Base-by-base conservation (phyloP, 2,113 vertebrate species). In the Centropus bengalensis region DNA sequence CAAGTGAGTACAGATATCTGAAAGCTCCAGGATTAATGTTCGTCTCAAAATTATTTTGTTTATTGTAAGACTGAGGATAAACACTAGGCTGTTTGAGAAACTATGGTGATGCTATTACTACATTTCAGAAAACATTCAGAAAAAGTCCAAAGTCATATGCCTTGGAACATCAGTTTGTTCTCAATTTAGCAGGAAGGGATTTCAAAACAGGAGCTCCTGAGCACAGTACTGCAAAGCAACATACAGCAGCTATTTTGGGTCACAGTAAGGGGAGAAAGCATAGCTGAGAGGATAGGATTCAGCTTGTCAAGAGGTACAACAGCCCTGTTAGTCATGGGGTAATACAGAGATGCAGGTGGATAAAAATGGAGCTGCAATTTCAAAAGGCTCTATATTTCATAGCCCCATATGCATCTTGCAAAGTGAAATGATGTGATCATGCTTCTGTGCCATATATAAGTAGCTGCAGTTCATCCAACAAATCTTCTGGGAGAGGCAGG, bases 281-380 rank as follows among this genome's bases (percentile, higher is more conserved):
- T 51, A 23, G 18, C 3, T 51, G 32, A 10, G 33, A 52, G 54
- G n/a, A 33, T 32, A 76, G 47, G 30, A 58, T 42, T 15, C 67
- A 64, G 14, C 9, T 74, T 19, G 6, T 19, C 19, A 8, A 4
- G 8, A 27, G 9, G 22, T 52, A 78, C 74, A 64, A 26, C 1
- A 2, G 12, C 21, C 38, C 32, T 20, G 47, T 47, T 23, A 62
- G 4, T 27, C 3, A 0, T 0, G 0, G 11, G 26, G 11, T 14
- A 11, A 78, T 3, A 10, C 10, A 69, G 51, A 71, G 38, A 26
- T 14, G 24, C 1, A 0, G n/a, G n/a, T 24, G 66, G 47, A 3
- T 40, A 60, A 2, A 1, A 52, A 21, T 4, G 24, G 14, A 21
- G 11, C 6, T 70, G 55, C 1, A 4, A 51, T 5, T 71, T 38